Base-by-base conservation (phyloP, 1,140 invertebrate genomes). In the Harpegnathos saltator region DNA sequence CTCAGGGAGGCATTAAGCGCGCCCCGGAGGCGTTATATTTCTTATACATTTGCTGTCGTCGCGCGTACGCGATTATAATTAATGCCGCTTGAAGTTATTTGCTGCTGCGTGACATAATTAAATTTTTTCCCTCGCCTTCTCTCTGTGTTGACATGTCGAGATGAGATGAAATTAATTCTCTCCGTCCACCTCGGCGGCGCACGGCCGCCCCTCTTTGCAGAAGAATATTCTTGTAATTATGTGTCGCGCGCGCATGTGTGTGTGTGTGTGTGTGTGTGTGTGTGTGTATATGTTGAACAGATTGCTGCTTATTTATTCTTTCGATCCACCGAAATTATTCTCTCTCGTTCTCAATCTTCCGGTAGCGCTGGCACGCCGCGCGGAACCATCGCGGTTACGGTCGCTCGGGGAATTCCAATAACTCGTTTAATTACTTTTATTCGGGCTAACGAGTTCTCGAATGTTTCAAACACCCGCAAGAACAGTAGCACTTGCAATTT, bases 401-500 rank as follows among this genome's bases (percentile, higher is more conserved):
- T 80, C 50, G 44, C 69, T 59, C 3, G 22, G 33, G 29, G 38
- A 44, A 44, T 9, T 44, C 38, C 38, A 11, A 44, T 44, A 44
- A 44, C 38, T 44, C 38, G 38, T 44, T 44, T 44, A 44, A 44
- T 44, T 44, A 44, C 38, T 44, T 44, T 44, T 44, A 44, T 44
- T 44, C 9, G 38, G 38, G 38, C 38, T 59, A 80, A 80, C 9
- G 33, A 71, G 52, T 71, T 80, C 17, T 58, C 63, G 58, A 71
- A 80, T 59, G n/a, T 48, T 48, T 17, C 52, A 69, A 44, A 69
- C 69, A 71, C 58, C 33, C 38, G 14, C 63, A 9, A 66, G 62
- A 78, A 44, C 62, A 29, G 52, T 69, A 58, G 58, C 65, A 69
- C 54, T 80, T 58, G 52, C 14, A 69, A 38, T 71, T 80, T 80